phyloP scores from a whole-genome alignment of 2,797 vertebrate species.

The Microchirus variegatus region DNA sequence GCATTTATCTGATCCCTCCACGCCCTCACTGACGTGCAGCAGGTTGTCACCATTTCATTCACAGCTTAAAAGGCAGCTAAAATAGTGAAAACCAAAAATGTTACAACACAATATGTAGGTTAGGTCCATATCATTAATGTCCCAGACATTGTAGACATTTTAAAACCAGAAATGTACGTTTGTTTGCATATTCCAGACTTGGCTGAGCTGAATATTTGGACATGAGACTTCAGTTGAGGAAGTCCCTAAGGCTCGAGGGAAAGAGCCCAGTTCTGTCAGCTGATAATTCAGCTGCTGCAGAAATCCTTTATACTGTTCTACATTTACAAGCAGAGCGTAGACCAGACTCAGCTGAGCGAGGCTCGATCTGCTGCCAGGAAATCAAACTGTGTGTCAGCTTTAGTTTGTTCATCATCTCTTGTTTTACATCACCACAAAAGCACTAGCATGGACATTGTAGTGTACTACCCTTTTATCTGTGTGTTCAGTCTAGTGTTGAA shows the following conservation, averaged over 20 bases:
- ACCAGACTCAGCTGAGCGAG: slow-evolving; percentile 4
- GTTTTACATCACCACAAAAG: too few species aligned
- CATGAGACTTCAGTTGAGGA: slow-evolving; percentile 23
- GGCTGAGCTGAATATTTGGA: background rate
- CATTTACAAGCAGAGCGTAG: slow-evolving; percentile 20
- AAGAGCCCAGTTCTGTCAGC: slow-evolving; percentile 50
- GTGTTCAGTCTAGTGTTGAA: too few species aligned
- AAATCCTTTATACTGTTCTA: slow-evolving; percentile 37
- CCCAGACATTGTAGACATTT: background rate
- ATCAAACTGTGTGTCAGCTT: slow-evolving; percentile 6
- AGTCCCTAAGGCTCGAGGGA: slow-evolving; percentile 41
- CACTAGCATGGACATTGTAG: too few species aligned
- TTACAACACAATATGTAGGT: too few species aligned
- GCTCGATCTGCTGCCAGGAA: slow-evolving; percentile 1
- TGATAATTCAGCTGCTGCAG: slow-evolving; percentile 43
- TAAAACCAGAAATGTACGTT: background rate
- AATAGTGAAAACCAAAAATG: too few species aligned
- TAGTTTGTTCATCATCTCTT: slow-evolving; percentile 1
- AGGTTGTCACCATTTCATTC: too few species aligned
- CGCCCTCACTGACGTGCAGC: too few species aligned
- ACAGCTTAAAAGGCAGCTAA: too few species aligned
- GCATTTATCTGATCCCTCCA: too few species aligned
- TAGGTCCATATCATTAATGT: too few species aligned
- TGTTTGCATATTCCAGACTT: background rate
- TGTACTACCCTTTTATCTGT: too few species aligned